Percentiles rank a stretch among this genome's conserved stretches.
These are phyloP conservation scores for Pogonognathellus flavescens DNA, from an alignment of 1,140 invertebrate genomes.

Conservation along the genomic window DNA sequence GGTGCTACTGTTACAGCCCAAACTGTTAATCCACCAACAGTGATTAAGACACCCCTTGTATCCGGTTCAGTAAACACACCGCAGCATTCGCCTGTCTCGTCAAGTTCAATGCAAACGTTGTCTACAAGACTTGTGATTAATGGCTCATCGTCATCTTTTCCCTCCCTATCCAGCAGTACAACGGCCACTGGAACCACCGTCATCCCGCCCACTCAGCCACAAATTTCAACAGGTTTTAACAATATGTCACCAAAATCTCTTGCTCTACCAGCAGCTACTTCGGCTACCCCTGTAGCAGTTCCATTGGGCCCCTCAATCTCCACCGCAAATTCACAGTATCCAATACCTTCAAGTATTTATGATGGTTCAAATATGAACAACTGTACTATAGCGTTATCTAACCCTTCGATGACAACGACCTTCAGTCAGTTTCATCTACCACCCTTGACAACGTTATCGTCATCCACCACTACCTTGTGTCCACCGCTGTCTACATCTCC, in stretches of 20 bases:
- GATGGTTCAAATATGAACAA: constrained; percentile 19
- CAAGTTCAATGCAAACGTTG: constrained; percentile 28
- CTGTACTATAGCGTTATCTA: constrained; percentile 15
- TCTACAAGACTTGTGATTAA: constrained; percentile 17
- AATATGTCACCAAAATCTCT: constrained; percentile 12
- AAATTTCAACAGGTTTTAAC: neutral
- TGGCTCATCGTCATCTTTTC: neutral
- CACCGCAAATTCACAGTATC: neutral
- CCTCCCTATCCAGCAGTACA: constrained; percentile 23
- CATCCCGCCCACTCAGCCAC: constrained; percentile 12
- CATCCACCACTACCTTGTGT: neutral
- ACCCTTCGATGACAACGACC: constrained; percentile 68
- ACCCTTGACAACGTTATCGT: neutral
- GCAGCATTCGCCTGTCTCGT: neutral
- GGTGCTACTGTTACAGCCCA: constrained; percentile 46
- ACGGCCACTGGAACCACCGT: constrained; percentile 26
- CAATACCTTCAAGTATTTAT: constrained; percentile 23
- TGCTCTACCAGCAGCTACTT: neutral
- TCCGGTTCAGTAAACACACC: neutral
- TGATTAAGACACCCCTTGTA: neutral
- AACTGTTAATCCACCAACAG: constrained; percentile 32
- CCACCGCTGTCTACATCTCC: neutral
- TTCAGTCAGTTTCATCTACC: neutral
- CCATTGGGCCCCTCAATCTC: neutral
- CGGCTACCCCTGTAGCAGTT: neutral